Conservation (phyloP, 1,140 invertebrate species). For the Eriocheir sinensis region DNA sequence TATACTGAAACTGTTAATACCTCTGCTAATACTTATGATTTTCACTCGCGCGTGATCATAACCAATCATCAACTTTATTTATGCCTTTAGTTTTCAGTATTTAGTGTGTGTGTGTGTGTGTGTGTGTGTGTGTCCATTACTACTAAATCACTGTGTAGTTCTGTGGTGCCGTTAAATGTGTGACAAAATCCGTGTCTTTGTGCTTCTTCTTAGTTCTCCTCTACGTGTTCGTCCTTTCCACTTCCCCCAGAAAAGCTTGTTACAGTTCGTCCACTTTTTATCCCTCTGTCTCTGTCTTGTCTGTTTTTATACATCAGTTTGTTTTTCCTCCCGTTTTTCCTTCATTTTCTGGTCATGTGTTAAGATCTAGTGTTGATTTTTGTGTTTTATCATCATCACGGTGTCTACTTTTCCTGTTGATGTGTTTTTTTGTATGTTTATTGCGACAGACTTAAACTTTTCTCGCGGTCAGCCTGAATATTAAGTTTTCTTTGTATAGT, state of each 20-base stretch:
- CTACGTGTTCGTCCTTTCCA: background rate
- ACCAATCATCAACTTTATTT: too few species aligned
- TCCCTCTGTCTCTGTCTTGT: background rate
- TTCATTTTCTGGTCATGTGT: background rate
- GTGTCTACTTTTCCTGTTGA: too few species aligned
- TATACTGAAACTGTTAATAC: too few species aligned
- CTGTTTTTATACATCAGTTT: background rate
- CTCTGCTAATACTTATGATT: too few species aligned
- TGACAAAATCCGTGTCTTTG: background rate
- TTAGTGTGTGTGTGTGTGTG: background rate
- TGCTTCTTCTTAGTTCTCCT: background rate
- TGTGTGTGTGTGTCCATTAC: slow-evolving; percentile 18
- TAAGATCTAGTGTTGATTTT: background rate
- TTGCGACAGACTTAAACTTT: background rate
- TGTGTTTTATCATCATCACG: background rate
- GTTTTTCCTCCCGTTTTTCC: background rate
- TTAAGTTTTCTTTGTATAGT: background rate
- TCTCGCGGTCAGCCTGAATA: background rate
- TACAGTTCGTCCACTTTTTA: background rate
- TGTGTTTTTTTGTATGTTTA: too few species aligned
- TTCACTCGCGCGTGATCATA: too few species aligned
- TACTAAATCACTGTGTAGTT: too few species aligned
- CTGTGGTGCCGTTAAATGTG: background rate
- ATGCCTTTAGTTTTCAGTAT: background rate
- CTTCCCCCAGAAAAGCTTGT: too few species aligned